Conservation (phyloP, 2,797 vertebrate genomes). For the Macropus fuliginosus region DNA sequence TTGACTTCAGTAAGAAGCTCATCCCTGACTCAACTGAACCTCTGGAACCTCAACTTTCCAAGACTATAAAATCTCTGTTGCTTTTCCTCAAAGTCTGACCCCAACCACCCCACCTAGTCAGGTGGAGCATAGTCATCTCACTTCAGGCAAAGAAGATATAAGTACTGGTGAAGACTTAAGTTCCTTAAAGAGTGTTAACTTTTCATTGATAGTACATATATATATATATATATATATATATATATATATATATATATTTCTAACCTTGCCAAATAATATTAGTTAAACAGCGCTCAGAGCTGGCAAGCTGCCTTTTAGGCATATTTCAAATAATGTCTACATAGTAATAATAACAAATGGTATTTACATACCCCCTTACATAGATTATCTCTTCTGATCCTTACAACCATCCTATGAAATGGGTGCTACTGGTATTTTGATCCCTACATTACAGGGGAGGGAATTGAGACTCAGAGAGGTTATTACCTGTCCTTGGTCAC, state of each 20-base stretch:
- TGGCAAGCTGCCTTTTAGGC: conserved; percentile 55
- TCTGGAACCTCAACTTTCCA: neutral
- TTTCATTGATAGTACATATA: conserved; percentile 25
- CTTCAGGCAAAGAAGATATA: neutral
- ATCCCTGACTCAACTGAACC: neutral
- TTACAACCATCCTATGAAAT: neutral
- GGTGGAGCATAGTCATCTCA: neutral
- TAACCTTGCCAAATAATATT: conserved; percentile 21
- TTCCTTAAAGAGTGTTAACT: neutral
- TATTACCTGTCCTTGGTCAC: neutral
- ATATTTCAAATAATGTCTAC: conserved; percentile 53
- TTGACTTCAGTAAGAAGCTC: neutral
- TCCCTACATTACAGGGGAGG: neutral
- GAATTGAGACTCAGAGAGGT: neutral
- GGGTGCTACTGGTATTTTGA: neutral
- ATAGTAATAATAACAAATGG: neutral
- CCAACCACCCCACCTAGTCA: neutral
- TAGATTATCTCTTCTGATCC: neutral
- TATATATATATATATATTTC: neutral
- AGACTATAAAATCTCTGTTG: neutral
- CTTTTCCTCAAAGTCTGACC: neutral
- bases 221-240: neutral
- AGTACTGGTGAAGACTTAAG: neutral
- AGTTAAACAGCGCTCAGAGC: conserved; percentile 49
- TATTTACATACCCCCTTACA: neutral